phyloP scores from a whole-genome alignment of 64 coral and sea anemone genomes.

The Stichodactyla helianthus region DNA sequence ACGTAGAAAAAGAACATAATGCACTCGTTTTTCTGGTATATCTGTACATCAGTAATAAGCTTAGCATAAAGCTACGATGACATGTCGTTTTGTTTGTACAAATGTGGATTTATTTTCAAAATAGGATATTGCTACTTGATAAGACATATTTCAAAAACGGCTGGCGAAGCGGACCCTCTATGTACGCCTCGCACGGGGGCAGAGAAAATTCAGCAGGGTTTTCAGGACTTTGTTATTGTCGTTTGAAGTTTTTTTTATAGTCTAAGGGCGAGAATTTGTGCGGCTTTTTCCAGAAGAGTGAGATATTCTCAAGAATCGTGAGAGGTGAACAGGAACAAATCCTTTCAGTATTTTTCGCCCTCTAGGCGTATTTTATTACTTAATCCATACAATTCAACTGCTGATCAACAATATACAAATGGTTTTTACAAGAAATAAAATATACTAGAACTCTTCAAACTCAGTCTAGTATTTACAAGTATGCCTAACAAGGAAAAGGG shows the following conservation, averaged over 20 bases:
- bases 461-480: neutral
- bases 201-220: neutral
- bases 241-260: neutral
- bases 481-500: neutral
- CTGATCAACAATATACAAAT: constrained; percentile 8
- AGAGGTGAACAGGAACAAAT: neutral
- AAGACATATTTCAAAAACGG: neutral
- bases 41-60: neutral
- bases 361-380: neutral
- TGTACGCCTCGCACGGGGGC: neutral
- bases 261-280: neutral
- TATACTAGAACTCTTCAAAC: neutral
- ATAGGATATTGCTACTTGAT: constrained; percentile 8
- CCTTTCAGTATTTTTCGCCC: neutral
- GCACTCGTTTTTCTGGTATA: neutral
- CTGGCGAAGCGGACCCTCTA: neutral
- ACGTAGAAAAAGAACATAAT: no score
- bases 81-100: neutral
- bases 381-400: neutral
- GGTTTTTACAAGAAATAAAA: neutral
- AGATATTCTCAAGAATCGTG: neutral
- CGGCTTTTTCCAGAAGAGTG: neutral
- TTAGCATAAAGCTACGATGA: neutral
- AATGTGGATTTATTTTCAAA: neutral
- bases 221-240: neutral